phyloP scores from a whole-genome alignment of 2,797 vertebrate species.

The Distichodus sexfasciatus region DNA sequence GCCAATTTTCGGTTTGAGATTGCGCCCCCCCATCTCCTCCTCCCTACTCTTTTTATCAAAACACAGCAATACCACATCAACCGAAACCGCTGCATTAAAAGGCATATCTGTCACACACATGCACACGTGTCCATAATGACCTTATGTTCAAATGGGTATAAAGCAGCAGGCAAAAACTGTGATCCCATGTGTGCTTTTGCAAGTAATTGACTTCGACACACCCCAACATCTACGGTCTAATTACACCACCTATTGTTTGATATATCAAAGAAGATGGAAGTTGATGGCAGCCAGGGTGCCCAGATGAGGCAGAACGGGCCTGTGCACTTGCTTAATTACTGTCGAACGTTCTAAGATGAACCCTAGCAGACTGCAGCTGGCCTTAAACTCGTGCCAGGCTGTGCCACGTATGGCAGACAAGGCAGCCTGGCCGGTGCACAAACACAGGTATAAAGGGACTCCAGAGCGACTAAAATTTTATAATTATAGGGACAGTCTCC shows the following conservation, averaged over 20 bases:
- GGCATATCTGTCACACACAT: not conserved
- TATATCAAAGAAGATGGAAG: conserved; percentile 25
- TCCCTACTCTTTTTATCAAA: too few relatives aligned
- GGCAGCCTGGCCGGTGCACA: too few relatives aligned
- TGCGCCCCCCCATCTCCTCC: too few relatives aligned
- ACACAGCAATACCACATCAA: not conserved
- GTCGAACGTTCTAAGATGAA: conserved; percentile 65
- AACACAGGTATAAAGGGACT: conserved; percentile 32
- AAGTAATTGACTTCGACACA: conserved; percentile 7
- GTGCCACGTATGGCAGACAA: too few relatives aligned
- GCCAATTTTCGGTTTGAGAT: too few relatives aligned
- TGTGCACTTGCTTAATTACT: conserved; percentile 68
- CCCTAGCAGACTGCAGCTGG: conserved; percentile 67
- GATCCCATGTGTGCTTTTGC: conserved; percentile 19
- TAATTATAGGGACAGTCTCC: too few relatives aligned
- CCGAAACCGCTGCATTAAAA: not conserved
- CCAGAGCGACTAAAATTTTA: too few relatives aligned
- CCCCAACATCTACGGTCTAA: not conserved
- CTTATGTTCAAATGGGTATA: conserved; percentile 16
- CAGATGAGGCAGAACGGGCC: conserved; percentile 31
- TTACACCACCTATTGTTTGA: conserved; percentile 31
- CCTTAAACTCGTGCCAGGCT: too few relatives aligned
- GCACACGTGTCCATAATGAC: not conserved
- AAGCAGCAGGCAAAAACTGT: conserved; percentile 27
- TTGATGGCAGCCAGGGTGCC: conserved; percentile 34